A percentile compares a stretch with the other conserved stretches of the same genome.
Conservation (phyloP, 2,888 invertebrate species). For the Phortica magna region DNA sequence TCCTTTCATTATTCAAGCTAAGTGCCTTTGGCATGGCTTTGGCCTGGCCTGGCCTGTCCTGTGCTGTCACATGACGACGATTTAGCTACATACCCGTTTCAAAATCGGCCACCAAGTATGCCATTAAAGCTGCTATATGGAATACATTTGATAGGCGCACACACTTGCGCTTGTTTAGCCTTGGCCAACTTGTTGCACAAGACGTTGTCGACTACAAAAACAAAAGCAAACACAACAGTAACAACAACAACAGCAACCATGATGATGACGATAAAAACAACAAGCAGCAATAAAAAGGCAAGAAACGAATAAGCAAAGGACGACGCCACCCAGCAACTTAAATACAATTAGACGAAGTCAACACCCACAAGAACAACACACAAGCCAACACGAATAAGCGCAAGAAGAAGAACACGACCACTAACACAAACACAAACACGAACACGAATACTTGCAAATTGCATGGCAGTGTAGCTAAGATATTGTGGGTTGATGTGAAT, state of each 20-base stretch:
- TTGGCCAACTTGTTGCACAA: constrained; percentile 51
- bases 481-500: constrained; percentile 8
- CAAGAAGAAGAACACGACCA: not conserved
- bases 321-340: constrained; percentile 39
- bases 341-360: constrained; percentile 51
- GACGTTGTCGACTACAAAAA: constrained; percentile 24
- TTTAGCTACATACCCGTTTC: constrained; percentile 18
- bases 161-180: constrained; percentile 27
- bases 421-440: constrained; percentile 21
- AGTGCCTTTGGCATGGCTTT: constrained; percentile 24
- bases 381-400: constrained; percentile 25
- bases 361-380: constrained; percentile 32
- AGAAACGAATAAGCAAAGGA: constrained; percentile 20
- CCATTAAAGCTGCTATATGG: constrained; percentile 19
- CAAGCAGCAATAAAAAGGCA: constrained; percentile 7
- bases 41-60: constrained; percentile 3
- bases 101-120: not conserved
- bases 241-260: constrained; percentile 35
- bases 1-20: not conserved
- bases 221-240: constrained; percentile 33
- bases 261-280: constrained; percentile 16
- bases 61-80: constrained; percentile 27
- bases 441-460: not conserved
- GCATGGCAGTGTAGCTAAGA: constrained; percentile 4
- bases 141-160: constrained; percentile 17